phyloP scores from a whole-genome alignment of 2,113 vertebrate genomes.

The Guaruba guarouba region DNA sequence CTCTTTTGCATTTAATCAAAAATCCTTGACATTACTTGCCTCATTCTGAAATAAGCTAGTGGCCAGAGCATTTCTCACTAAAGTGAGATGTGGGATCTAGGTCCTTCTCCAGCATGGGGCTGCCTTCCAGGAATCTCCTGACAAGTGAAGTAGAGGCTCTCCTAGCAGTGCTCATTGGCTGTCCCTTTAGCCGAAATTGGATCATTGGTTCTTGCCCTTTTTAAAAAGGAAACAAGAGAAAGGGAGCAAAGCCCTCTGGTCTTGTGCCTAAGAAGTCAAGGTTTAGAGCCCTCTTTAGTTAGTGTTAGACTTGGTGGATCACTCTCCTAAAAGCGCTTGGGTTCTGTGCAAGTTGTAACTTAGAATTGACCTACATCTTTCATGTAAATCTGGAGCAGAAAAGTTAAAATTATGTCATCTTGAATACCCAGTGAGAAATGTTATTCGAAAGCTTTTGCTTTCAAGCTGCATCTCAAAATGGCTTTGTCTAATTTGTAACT shows the following conservation, averaged over 20 bases:
- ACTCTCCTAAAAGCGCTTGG: neutral
- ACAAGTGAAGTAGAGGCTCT: neutral
- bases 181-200: neutral
- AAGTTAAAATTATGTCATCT: conserved; percentile 16
- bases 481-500: neutral
- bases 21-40: neutral
- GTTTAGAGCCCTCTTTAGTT: neutral
- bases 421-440: neutral
- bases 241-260: neutral
- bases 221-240: neutral
- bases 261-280: neutral
- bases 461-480: neutral
- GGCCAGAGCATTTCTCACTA: neutral
- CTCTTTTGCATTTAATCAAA: neutral
- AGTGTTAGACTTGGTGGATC: neutral
- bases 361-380: neutral
- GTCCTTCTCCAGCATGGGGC: neutral
- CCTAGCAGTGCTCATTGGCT: neutral
- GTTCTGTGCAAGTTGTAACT: neutral
- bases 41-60: neutral
- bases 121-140: neutral
- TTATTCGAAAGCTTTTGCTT: conserved; percentile 32
- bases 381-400: neutral
- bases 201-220: neutral
- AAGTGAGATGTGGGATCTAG: neutral